Base-by-base conservation (phyloP, 1,140 invertebrate species). In the Nasonia giraulti region DNA sequence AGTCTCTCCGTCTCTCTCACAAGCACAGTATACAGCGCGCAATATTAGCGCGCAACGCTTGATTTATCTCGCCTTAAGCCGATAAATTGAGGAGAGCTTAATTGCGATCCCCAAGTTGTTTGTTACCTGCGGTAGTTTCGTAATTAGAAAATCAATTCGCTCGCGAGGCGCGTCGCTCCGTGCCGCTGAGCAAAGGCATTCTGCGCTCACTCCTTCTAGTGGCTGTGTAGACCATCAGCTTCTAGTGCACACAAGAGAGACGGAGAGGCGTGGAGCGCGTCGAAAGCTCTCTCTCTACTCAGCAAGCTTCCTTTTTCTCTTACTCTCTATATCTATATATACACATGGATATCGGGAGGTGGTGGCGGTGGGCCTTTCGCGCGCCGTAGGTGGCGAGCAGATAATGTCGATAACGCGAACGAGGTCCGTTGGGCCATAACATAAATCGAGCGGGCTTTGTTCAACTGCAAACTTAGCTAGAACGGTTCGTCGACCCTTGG, bases 51-150 rank as follows among this genome's bases (percentile, higher is more conserved):
- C 74, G 80, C 50, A 76, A 73, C 71, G 84, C 79, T 82, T 85
- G 79, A 85, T 85, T 85, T 85, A 85, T 85, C 80, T 78, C 79
- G 79, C 50, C 73, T 76, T 50, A 62, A 78, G 44, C 74, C 84
- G 84, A 82, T 85, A 82, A 85, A 82, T 85, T 75, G 80, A 85
- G 80, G 79, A 78, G 80, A 77, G 84, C 80, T 85, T 85, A 85
- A 85, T 85, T 82, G 84, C 84, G 84, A 69, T 47, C 73, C 44
- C 79, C 73, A 82, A 78, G 79, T 85, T 85, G 84, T 85, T 85
- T 85, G 84, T 82, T 82, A 82, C 55, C 74, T 82, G 84, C 71
- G 78, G 83, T 80, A 80, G 62, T 84, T 73, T 50, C 83, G 77
- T 75, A 84, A 80, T 80, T 85, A 85, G 83, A 80, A 81, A 85